Base-by-base conservation (phyloP, 2,888 invertebrate genomes). In the Vandiemenella viatica region DNA sequence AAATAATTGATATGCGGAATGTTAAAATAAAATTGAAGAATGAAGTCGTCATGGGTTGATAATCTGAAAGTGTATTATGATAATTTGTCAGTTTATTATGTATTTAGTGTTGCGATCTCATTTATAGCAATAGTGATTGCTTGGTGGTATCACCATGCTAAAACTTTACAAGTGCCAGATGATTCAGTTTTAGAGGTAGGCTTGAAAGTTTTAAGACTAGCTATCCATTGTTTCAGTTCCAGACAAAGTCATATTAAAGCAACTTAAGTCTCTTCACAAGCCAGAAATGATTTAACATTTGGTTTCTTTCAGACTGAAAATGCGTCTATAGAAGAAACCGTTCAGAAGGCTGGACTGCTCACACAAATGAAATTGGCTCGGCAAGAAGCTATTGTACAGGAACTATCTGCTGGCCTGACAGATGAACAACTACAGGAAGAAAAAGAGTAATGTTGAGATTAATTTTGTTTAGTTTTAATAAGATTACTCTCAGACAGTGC, bases 351-450 rank as follows among this genome's bases (percentile, higher is more conserved):
- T n/a, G n/a, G n/a, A n/a, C n/a, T n/a, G n/a, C n/a, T n/a, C n/a
- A n/a, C n/a, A n/a, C n/a, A n/a, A n/a, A n/a, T n/a, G n/a, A 52
- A 50, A 41, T 37, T 44, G 22, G 46, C 47, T 5, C 37, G 52
- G 10, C 52, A 52, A 10, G 43, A 52, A 45, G 52, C 43, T 16
- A 52, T 52, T n/a, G 48, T 55, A 7, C 50, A 57, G 18, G 44
- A 60, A 50, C 32, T 61, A 6, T 55, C 56, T 21, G 58, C 58
- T 7, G 57, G 56, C 41, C 54, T 62, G 53, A 59, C 61, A 10
- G 55, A 57, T 45, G 59, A 61, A 45, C 60, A 62, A 46, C 50
- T 59, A 17, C 48, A 56, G 38, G 56, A 60, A 49, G 62, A 62
- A 52, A 60, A 55, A 55, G 56, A 59, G 61, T 61, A 53, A 57